Conservation (phyloP, 1,140 invertebrate species). For the Caenorhabditis inopinata region DNA sequence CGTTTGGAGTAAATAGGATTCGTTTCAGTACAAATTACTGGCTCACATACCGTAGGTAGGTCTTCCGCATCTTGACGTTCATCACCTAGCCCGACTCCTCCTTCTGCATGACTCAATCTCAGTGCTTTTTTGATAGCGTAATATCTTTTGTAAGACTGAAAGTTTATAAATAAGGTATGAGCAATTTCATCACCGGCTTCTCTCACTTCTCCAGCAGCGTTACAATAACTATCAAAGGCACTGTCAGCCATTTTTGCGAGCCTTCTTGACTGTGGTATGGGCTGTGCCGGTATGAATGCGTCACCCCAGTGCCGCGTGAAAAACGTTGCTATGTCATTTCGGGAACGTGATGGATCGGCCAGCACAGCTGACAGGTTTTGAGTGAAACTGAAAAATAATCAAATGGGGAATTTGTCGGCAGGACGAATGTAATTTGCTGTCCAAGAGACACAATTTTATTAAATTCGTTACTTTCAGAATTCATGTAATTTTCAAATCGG, state of each 20-base stretch:
- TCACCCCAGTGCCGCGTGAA: constrained; percentile 98
- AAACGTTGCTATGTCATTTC: constrained; percentile 74
- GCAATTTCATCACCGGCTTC: background rate
- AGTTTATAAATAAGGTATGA: background rate
- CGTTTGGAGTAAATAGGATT: background rate
- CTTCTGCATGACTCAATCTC: background rate
- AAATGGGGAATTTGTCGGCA: too few species aligned
- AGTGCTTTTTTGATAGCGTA: background rate
- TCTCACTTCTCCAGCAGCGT: constrained; percentile 9
- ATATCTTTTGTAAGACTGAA: constrained; percentile 11
- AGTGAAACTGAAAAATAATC: constrained; percentile 66
- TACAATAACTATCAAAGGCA: background rate
- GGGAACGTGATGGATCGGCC: constrained; percentile 87
- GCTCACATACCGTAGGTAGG: constrained; percentile 31
- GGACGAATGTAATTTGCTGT: too few species aligned
- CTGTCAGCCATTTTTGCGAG: background rate
- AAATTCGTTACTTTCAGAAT: too few species aligned
- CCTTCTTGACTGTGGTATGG: constrained; percentile 75
- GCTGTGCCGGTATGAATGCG: constrained; percentile 80
- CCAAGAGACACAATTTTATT: too few species aligned
- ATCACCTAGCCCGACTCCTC: background rate
- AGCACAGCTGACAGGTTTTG: constrained; percentile 93
- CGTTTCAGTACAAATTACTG: background rate
- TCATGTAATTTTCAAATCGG: background rate
- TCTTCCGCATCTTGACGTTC: constrained; percentile 40